Evolutionary conservation across 1,140 invertebrate genomes (phyloP), one percentile per base, ranked within the genome.

Genomic region (Parasteatoda tepidariorum): DNA sequence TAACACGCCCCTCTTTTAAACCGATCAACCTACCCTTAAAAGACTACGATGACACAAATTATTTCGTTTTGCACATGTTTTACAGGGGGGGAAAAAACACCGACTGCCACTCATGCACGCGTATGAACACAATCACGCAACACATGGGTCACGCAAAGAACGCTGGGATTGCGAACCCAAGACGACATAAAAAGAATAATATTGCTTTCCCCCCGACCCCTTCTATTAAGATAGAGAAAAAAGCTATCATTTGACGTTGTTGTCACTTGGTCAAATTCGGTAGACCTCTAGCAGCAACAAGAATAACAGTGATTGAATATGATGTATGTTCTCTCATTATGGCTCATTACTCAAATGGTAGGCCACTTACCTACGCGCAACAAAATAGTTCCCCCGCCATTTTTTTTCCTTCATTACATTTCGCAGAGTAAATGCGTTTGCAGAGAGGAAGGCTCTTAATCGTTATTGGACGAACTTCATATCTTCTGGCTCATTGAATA

Each of bases 301-400:
- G 62, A 62, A 66, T 67, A 67, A 79, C 78, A 82, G 78, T 82
- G 78, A 82, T 82, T 82, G 78, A 82, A 82, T 61, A 82, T 82
- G 78, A 82, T 82, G 78, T 48, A 82, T 82, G 66, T 33, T 22
- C 78, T n/a, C 67, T 62, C 78, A 82, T 82, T 82, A 82, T 62
- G 15, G 55, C 78, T 82, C 78, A 82, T 82, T 82, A 82, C 78
- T 82, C 78, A 82, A 82, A 82, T 62, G 67, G 66, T 48, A 59
- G 62, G 38, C 73, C 59, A 64, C 73, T 76, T 76, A 76, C 59
- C 73, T 64, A 59, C 24, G 31, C 41, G 75, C 75, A 67, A 78
- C 64, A 79, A 68, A 79, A 79, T 68, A 68, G 62, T 66, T 66
- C 59, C n/a, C 30, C 26, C 11, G 11, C 18, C 18, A 9, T 30